Conservation (phyloP, 2,113 vertebrate genomes). For the Heteronetta atricapilla region DNA sequence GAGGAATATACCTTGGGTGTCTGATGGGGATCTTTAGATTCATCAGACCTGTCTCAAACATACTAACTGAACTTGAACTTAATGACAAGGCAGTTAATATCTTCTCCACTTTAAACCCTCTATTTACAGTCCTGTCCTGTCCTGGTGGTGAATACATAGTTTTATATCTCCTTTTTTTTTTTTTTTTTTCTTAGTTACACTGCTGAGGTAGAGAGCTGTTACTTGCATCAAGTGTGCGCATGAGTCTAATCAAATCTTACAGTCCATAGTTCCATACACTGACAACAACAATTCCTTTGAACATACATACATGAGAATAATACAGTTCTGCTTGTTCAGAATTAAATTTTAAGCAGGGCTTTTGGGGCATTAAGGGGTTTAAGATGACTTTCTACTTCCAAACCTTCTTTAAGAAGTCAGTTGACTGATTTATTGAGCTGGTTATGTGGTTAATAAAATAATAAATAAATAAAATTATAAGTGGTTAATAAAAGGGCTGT, state of each 20-base stretch:
- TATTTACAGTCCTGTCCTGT: not conserved
- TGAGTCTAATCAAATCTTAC: not conserved
- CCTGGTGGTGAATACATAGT: not conserved
- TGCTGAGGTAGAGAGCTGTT: not conserved
- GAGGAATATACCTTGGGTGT: not conserved
- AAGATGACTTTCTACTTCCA: not conserved
- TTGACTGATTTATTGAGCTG: not conserved
- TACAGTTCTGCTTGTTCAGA: not conserved
- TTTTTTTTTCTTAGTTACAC: not conserved
- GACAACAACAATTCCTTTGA: not conserved
- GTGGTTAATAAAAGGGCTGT: not conserved
- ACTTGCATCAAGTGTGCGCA: not conserved
- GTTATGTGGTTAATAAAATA: not conserved
- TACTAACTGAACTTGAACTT: not conserved
- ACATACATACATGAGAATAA: not conserved
- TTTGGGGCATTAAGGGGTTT: not conserved
- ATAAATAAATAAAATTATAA: not conserved
- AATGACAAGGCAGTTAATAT: not conserved
- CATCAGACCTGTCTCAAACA: not conserved
- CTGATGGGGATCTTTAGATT: not conserved
- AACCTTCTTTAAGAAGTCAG: not conserved
- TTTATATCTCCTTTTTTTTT: not conserved
- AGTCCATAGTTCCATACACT: not conserved
- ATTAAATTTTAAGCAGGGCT: not conserved
- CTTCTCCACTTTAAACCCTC: not conserved